Percentiles rank a stretch among this genome's conserved stretches.
These are phyloP conservation scores for Corydoras maculifer DNA, from an alignment of 2,113 vertebrate genomes.

Conservation along the genomic window DNA sequence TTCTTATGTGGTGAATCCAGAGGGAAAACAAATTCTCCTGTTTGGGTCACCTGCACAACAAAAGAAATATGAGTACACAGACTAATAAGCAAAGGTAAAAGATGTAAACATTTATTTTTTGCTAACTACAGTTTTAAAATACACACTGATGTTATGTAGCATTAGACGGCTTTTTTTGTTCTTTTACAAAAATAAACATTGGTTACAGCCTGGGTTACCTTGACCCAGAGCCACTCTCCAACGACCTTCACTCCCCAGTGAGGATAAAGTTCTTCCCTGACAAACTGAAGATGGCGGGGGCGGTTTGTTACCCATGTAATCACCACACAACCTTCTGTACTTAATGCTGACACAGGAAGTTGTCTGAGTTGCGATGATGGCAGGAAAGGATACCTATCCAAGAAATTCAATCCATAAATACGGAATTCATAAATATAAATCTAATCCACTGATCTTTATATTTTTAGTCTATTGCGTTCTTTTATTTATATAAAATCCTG, in stretches of 20 bases:
- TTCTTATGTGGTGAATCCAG: slow-evolving; percentile 94
- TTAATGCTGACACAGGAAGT: slow-evolving; percentile 74
- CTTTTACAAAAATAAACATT: background rate
- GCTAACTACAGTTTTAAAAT: too few relatives aligned
- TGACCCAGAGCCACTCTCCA: slow-evolving; percentile 93
- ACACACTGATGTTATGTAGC: too few relatives aligned
- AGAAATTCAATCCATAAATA: slow-evolving; percentile 2
- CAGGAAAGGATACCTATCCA: slow-evolving; percentile 75
- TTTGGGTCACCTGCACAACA: slow-evolving; percentile 73
- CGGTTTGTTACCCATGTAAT: slow-evolving; percentile 93
- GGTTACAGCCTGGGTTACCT: slow-evolving; percentile 64
- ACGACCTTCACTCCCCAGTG: slow-evolving; percentile 77
- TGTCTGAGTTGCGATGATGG: slow-evolving; percentile 76
- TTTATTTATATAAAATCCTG: too few relatives aligned
- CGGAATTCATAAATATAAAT: background rate
- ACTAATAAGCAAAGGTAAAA: too few relatives aligned
- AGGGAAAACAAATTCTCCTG: slow-evolving; percentile 86
- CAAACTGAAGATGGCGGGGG: slow-evolving; percentile 78
- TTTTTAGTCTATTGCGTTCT: too few relatives aligned
- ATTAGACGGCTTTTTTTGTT: too few relatives aligned
- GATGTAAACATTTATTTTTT: too few relatives aligned
- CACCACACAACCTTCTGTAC: slow-evolving; percentile 75
- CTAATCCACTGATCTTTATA: background rate
- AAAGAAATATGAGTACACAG: background rate
- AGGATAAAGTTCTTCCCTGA: slow-evolving; percentile 85